Percentiles rank a stretch among this genome's conserved stretches.
Evolutionary conservation across 1,140 invertebrate species (phyloP).

Genomic region (Idris sp.): DNA sequence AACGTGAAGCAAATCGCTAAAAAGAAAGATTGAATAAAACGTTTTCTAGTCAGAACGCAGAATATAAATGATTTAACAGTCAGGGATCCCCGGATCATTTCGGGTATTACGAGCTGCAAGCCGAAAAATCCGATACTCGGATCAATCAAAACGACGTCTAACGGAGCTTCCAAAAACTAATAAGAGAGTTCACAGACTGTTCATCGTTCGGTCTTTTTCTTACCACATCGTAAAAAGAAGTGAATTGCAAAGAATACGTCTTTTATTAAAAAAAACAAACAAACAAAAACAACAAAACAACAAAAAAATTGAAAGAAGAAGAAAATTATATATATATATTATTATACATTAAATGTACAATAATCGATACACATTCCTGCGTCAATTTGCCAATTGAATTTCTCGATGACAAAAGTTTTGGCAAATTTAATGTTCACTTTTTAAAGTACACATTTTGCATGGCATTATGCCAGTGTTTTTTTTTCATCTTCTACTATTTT

Average conservation of each 20-base stretch:
- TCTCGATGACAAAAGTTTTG: constrained; percentile 16
- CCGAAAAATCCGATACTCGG: constrained; percentile 13
- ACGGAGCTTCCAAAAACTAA: constrained; percentile 51
- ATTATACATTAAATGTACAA: constrained; percentile 33
- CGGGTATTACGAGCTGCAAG: no score
- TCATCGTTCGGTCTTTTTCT: constrained; percentile 51
- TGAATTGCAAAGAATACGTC: constrained; percentile 5
- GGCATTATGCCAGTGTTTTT: no score
- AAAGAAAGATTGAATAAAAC: constrained; percentile 53
- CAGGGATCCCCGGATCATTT: no score
- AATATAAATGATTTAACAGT: constrained; percentile 18
- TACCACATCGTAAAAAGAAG: constrained; percentile 12
- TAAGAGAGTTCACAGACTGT: constrained; percentile 57
- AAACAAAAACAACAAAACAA: background rate
- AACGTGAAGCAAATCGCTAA: constrained; percentile 30
- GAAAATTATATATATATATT: no score
- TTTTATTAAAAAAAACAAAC: background rate
- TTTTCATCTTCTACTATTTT: no score
- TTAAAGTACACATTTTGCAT: background rate
- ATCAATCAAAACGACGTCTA: constrained; percentile 25
- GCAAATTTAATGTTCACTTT: background rate
- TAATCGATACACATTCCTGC: constrained; percentile 47
- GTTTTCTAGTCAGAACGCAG: constrained; percentile 48
- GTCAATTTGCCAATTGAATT: constrained; percentile 43
- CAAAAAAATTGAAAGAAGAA: background rate